Base-by-base conservation (phyloP, 2,797 vertebrate species). In the Gymnodraco acuticeps region DNA sequence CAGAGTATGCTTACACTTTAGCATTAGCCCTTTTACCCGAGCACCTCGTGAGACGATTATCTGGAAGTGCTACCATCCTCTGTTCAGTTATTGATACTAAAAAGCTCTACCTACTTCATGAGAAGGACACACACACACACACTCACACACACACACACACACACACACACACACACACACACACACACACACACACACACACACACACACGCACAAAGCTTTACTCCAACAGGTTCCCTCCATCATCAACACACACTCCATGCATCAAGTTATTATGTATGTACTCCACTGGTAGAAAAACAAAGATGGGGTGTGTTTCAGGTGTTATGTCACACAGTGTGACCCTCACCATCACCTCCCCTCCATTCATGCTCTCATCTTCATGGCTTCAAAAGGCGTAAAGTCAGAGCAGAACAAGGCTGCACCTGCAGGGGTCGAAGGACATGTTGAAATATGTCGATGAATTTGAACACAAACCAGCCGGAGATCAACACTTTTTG, bases 341-440 rank as follows among this genome's bases (percentile, higher is more conserved):
- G 82, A 86, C 77, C 84, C 20, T 13, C 66, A 80, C 83, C 89
- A 90, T 89, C 86, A 73, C 31, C 5, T 83, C 23, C 23, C 65
- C 75, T 65, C 78, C 86, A 71, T 90, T 79, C 88, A 90, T 89
- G 85, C 72, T 87, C 76, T 91, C 83, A 86, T 92, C 83, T 48
- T 80, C 71, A 76, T 74, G 70, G 61, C 81, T 70, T 77, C 87
- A 87, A 77, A 86, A 20, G 69, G 56, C n/a, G 51, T 82, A 82
- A 79, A 83, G 81, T 80, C 73, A 72, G 76, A 66, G 67, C 64
- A 71, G 69, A 74, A 60, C 70, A 41, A 77, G 82, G 70, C 67
- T 55, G 54, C 67, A 51, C 48, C 19, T 58, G 59, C 59, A 61
- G 19, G 11, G 27, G 56, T 6, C 7, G 0, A 27, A 53, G 0